Base-by-base conservation (phyloP, 2,797 vertebrate species). In the Crenichthys baileyi region DNA sequence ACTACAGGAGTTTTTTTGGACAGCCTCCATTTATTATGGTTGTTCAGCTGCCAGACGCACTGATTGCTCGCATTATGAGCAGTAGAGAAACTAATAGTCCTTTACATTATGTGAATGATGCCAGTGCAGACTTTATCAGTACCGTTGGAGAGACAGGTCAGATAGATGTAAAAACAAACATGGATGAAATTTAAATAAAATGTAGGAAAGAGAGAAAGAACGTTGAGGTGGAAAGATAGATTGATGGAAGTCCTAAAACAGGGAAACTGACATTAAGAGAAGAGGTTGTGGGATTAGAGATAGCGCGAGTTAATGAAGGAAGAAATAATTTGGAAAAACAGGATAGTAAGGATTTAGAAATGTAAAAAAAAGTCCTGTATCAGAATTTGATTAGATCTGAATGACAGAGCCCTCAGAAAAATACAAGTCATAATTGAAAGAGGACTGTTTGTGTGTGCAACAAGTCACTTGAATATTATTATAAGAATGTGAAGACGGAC, bases 21-120 rank as follows among this genome's bases (percentile, higher is more conserved):
- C 80, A 83, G 53, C 53, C 70, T 53, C 8, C 68, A 86, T 84
- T 82, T 77, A 55, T 89, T 70, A 56, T 24, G 0, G 46, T 88
- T 81, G 83, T 75, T 58, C 7, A 22, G 56, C 58, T 13, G 48
- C 44, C 44, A 41, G 75, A 77, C 48, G 26, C 18, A 48, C 46
- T 86, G 72, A 85, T 89, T 86, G 20, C 70, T 83, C 78, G 79
- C 71, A 84, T 85, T 87, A 76, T 77, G 78, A 67, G 61, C 74
- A 1, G 72, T 61, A 71, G 55, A 76, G 51, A 77, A 58, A 81
- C 75, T 89, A 80, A 87, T 85, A 83, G 76, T 75, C 63, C 80
- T 70, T 83, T 68, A 75, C 75, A 36, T 39, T n/a, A 61, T 53
- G 24, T 58, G 55, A 73, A 51, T 12, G 26, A 22, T 29, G 53